Base-by-base conservation (phyloP, 1,140 invertebrate species). In the Adoxophyes honmai region DNA sequence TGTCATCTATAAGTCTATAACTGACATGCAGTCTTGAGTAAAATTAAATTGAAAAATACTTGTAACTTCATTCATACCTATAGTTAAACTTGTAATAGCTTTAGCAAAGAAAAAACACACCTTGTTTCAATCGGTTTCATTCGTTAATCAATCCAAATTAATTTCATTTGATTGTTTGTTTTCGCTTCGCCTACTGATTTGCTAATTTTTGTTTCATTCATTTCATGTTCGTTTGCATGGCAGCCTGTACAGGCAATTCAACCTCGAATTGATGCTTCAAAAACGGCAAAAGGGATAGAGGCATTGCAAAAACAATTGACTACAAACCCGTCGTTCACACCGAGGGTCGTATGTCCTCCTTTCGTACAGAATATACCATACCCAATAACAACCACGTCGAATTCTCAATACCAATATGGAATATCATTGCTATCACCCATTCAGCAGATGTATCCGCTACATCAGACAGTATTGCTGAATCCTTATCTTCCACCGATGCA, bases 161-260 rank as follows among this genome's bases (percentile, higher is more conserved):
- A 28, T 6, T 3, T 28, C 21, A 28, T 28, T 28, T 3, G 6
- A 28, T 28, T 28, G 21, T 28, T 58, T 55, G 55, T 61, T 60
- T 55, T 78, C 61, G 68, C 75, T 81, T 86, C 65, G 65, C 67
- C 73, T 52, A 68, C 59, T 75, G 66, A 66, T 58, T 62, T 56
- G 35, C 73, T 73, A 63, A 66, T 55, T 75, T 71, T 83, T 55
- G 44, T 75, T 68, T 56, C 73, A 73, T 80, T 71, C 42, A 66
- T 86, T 84, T 79, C 80, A 84, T 84, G 75, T 83, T 79, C 81
- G 66, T 69, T 76, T 82, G 75, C 62, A 56, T 83, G 70, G 70
- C 55, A 66, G 87, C 89, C 87, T 16, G 75, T 89, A 42, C 87
- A 90, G 81, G 81, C 86, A 18, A 90, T 90, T 57, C 89, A 89